Base-by-base conservation (phyloP, 2,113 vertebrate genomes). In the Pithys albifrons region DNA sequence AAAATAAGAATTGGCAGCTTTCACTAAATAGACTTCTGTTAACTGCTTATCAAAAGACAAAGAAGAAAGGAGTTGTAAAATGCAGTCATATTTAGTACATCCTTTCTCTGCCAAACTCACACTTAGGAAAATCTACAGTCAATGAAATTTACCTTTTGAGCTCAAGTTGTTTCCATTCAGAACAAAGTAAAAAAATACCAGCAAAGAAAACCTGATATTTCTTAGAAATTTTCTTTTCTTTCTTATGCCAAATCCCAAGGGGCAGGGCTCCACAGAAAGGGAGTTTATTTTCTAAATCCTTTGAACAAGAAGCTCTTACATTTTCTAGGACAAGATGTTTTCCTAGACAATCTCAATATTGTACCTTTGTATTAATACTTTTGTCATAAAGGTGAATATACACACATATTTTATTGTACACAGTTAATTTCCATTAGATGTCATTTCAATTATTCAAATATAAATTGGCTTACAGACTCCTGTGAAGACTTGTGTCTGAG, bases 231-330 rank as follows among this genome's bases (percentile, higher is more conserved):
- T 95, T 97, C 95, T 97, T 89, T 97, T 97, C 91, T 96, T 97
- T 95, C 95, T 97, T 95, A 97, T 94, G 93, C 86, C 95, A 97
- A 98, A 97, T 95, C 97, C 96, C 97, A 97, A 91, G 45, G 48
- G 96, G 54, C 69, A 91, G 80, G 88, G 69, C 87, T 97, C 54
- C 94, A 92, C 86, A 88, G 83, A 97, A 97, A 91, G 87, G 89
- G 94, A 97, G 97, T 97, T 98, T 98, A 95, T 97, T 98, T 98
- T 97, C 94, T 88, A 97, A 97, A 89, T 61, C 72, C 95, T 98
- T 97, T 98, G 96, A 98, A 97, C 83, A 96, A 83, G 95, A 95
- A 96, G 84, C 85, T 94, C 93, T 95, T 95, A 78, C n/a, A 89
- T 96, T 97, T 98, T 97, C 96, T 95, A 82, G 93, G 90, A 92